Percentiles rank a stretch among this genome's conserved stretches.
Evolutionary conservation across 2,113 vertebrate species (phyloP).

Genomic region (Charadrius vociferus): DNA sequence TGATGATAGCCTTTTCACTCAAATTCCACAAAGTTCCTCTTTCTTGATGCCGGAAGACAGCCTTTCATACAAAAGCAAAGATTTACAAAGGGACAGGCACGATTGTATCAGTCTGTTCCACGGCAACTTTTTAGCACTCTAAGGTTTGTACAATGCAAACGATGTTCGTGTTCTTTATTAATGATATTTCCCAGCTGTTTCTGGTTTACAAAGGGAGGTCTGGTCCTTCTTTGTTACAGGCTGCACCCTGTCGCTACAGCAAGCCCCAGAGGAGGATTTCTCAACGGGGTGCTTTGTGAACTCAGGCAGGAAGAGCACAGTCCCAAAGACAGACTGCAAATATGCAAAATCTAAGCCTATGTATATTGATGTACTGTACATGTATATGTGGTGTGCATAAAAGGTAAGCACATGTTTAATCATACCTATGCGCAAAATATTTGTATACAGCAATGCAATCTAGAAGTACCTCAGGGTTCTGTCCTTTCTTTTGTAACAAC

Average conservation of each 20-base stretch:
- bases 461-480: neutral
- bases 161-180: neutral
- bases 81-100: neutral
- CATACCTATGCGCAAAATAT: neutral
- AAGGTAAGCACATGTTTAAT: neutral
- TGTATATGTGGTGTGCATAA: neutral
- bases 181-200: conserved; percentile 1
- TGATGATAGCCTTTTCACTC: neutral
- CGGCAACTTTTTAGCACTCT: neutral
- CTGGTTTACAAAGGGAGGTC: neutral
- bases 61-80: neutral
- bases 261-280: neutral
- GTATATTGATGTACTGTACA: accelerated
- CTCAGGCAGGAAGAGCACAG: neutral
- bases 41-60: neutral
- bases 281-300: neutral
- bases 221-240: neutral
- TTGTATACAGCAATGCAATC: neutral
- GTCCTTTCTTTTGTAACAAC: neutral
- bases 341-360: neutral
- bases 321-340: neutral
- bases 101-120: neutral
- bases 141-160: neutral
- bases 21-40: neutral
- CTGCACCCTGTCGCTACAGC: neutral